Base-by-base conservation (phyloP, 2,113 vertebrate species). In the Elephas maximus region DNA sequence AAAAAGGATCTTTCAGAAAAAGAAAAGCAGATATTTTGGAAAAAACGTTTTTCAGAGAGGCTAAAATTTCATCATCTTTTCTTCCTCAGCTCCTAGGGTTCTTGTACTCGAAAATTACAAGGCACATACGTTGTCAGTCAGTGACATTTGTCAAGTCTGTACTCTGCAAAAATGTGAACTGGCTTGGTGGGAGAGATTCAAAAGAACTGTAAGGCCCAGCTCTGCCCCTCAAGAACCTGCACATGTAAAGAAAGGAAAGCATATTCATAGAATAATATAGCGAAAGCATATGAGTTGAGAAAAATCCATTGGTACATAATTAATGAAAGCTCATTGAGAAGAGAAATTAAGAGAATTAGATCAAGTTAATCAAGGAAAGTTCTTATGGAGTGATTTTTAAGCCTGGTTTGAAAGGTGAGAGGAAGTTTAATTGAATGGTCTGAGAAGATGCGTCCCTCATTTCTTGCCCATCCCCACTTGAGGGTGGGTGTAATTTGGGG, bases 241-340 rank as follows among this genome's bases (percentile, higher is more conserved):
- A 62, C 60, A 80, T 71, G 48, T 80, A 89, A 91, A 94, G n/a
- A 92, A 87, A 71, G 26, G 73, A 93, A 93, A 71, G 45, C 67
- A 88, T 76, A 71, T 90, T 93, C 83, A 65, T 48, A 74, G 93
- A 94, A 67, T 93, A 90, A 80, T 51, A 62, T 23, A 78, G 28
- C 14, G 20, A 96, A 65, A 94, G 80, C n/a, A 8, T 45, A 33
- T 74, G 92, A 89, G 84, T 93, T 88, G 60, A 93, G 53, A 2
- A 78, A 85, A 95, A 74, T 90, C 87, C 94, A 92, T 78, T 91
- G 90, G 93, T 88, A 82, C 84, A 85, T 94, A 95, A 97, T 97
- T 97, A 98, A 94, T 69, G 95, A 96, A 77, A 92, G 12, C 67
- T 97, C 83, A 95, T 44, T 67, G 90, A 91, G 92, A 78, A 91